phyloP scores from a whole-genome alignment of 2,888 invertebrate genomes.

The Teleogryllus oceanicus region DNA sequence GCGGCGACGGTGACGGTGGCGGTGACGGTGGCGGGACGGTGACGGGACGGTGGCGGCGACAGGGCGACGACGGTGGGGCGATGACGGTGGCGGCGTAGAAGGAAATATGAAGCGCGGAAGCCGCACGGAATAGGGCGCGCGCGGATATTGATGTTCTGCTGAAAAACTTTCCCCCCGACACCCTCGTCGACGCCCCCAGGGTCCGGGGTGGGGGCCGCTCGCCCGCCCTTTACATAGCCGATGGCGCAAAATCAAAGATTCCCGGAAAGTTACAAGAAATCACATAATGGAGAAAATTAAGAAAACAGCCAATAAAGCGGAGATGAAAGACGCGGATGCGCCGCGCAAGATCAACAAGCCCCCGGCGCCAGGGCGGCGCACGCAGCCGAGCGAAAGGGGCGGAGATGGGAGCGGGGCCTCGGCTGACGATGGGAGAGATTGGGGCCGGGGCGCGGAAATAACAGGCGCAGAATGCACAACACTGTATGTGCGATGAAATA shows the following conservation, averaged over 20 bases:
- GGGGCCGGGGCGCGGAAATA: not conserved
- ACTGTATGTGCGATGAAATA: too few relatives aligned
- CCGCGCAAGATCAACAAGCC: not conserved
- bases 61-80: too few relatives aligned
- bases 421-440: not conserved
- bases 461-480: too few relatives aligned
- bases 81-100: too few relatives aligned
- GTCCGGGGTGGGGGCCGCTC: too few relatives aligned
- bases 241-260: not conserved
- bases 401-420: not conserved
- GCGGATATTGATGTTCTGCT: not conserved
- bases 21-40: too few relatives aligned
- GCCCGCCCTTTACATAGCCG: not conserved
- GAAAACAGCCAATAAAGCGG: conserved; percentile 18
- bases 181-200: too few relatives aligned
- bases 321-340: not conserved
- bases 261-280: conserved; percentile 18
- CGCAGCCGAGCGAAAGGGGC: not conserved
- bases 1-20: too few relatives aligned
- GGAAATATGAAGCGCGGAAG: not conserved
- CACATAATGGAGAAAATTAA: conserved; percentile 18
- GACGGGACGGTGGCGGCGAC: too few relatives aligned
- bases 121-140: not conserved
- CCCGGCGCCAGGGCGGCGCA: not conserved
- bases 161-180: not conserved